phyloP scores from a whole-genome alignment of 2,113 vertebrate species.

The Corythoichthys intestinalis region DNA sequence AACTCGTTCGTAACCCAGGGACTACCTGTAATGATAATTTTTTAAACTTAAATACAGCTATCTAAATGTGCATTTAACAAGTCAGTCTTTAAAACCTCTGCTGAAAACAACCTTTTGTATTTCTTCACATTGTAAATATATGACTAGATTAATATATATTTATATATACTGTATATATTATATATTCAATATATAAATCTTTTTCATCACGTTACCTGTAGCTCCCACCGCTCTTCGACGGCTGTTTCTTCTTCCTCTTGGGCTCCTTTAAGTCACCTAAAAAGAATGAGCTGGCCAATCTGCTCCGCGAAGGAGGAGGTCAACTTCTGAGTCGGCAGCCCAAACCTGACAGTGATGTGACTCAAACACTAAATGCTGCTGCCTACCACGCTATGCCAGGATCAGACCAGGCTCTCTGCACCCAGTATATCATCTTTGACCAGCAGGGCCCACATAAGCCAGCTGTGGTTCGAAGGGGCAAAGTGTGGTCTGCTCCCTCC shows the following conservation, averaged over 20 bases:
- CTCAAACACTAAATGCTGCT: conserved; percentile 82
- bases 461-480: conserved; percentile 76
- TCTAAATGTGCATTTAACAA: too few species aligned
- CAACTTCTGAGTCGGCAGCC: conserved; percentile 83
- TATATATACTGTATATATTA: too few species aligned
- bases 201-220: conserved; percentile 36
- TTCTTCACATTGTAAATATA: too few species aligned
- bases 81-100: too few species aligned
- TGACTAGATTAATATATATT: too few species aligned
- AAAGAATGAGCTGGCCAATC: conserved; percentile 76
- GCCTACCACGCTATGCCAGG: conserved; percentile 82
- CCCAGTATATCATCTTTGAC: conserved; percentile 90
- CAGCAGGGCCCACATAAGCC: conserved; percentile 69
- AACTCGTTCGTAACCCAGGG: too few species aligned
- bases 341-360: conserved; percentile 94
- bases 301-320: conserved; percentile 82
- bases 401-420: conserved; percentile 91
- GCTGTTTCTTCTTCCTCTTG: conserved; percentile 91
- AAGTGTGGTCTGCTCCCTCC: conserved; percentile 90
- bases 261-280: conserved; percentile 78
- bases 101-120: too few species aligned
- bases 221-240: conserved; percentile 90
- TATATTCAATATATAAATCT: not conserved
- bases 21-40: too few species aligned
- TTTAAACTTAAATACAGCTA: too few species aligned